Base-by-base conservation (phyloP, 2,888 invertebrate species). In the Mongoloraphidia duomilia region DNA sequence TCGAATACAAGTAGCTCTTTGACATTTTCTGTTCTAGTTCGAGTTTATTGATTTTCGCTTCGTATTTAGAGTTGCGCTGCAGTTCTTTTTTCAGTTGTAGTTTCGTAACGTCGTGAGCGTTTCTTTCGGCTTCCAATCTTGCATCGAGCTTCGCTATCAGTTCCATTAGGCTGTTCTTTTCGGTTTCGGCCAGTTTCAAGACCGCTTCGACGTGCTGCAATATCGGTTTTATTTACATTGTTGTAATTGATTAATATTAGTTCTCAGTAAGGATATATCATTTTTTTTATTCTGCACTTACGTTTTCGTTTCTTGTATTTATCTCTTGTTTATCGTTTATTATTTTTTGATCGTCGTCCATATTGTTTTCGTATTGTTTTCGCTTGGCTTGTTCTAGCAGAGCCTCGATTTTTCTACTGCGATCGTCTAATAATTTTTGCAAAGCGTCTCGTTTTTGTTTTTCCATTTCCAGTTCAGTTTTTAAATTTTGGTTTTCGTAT, bases 101-200 rank as follows among this genome's bases (percentile, higher is more conserved):
- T 63, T 71, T 61, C 3, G 61, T 60, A 51, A 62, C 60, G 5
- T 56, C 52, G 51, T 61, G 59, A 1, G 65, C 62, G n/a, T 61
- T 61, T 52, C 73, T 63, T 60, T 81, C 82, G 8, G 65, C 60
- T 46, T 78, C 75, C 37, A 82, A 55, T 53, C 80, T 72, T 34
- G 68, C 66, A 56, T 79, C 79, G 38, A 78, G 63, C 1, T 71
- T 67, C 8, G 73, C 65, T 1, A 79, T 69, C 41, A 83, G 61
- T 50, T 79, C 78, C 2, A 81, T 61, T 4, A 83, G 62, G 44
- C 75, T 69, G 50, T 75, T 68, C 12, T 77, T 72, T 65, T 82
- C 82, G 41, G 75, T 76, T 60, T 82, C 79, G 1, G 76, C 72
- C 1, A 75, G 74, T 4, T 73, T 70, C 55, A 34, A 34, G 5